These are phyloP conservation scores for Dascillus cervinus DNA, from an alignment of 2,888 invertebrate species.

Conservation along the genomic window DNA sequence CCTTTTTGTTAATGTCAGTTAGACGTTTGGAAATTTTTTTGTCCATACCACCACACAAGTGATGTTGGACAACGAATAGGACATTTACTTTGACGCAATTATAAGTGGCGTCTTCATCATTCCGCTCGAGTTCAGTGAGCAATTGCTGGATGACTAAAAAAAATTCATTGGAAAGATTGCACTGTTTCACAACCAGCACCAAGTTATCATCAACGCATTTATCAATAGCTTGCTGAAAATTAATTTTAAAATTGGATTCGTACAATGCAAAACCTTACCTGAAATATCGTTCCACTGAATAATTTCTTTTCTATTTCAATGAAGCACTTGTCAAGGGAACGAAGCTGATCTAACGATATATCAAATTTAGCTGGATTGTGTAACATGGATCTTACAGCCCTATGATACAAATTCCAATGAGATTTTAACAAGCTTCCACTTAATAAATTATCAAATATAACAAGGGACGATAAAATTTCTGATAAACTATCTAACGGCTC, in stretches of 20 bases:
- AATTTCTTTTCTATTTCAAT: constrained; percentile 60
- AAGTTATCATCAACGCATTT: constrained; percentile 33
- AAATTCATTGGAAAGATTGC: constrained; percentile 55
- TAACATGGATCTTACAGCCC: constrained; percentile 61
- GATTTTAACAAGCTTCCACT: constrained; percentile 49
- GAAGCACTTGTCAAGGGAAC: constrained; percentile 63
- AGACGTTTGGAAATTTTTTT: constrained; percentile 66
- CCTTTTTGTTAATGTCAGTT: constrained; percentile 71
- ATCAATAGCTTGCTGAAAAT: constrained; percentile 32
- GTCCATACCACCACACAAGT: constrained; percentile 70
- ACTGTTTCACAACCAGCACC: constrained; percentile 32
- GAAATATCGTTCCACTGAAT: constrained; percentile 63
- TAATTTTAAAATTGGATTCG: constrained; percentile 3
- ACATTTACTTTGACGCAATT: constrained; percentile 59
- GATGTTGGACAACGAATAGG: constrained; percentile 58
- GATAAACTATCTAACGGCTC: constrained; percentile 50
- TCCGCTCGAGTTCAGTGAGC: constrained; percentile 54
- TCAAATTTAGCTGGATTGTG: constrained; percentile 56
- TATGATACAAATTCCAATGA: constrained; percentile 73
- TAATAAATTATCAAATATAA: constrained; percentile 62
- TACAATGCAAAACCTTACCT: constrained; percentile 39
- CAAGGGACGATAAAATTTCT: constrained; percentile 57
- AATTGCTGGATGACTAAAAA: constrained; percentile 56
- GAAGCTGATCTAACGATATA: constrained; percentile 53
- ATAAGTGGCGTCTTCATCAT: constrained; percentile 49